phyloP scores from a whole-genome alignment of 2,113 vertebrate species.

The Megaleporinus macrocephalus region DNA sequence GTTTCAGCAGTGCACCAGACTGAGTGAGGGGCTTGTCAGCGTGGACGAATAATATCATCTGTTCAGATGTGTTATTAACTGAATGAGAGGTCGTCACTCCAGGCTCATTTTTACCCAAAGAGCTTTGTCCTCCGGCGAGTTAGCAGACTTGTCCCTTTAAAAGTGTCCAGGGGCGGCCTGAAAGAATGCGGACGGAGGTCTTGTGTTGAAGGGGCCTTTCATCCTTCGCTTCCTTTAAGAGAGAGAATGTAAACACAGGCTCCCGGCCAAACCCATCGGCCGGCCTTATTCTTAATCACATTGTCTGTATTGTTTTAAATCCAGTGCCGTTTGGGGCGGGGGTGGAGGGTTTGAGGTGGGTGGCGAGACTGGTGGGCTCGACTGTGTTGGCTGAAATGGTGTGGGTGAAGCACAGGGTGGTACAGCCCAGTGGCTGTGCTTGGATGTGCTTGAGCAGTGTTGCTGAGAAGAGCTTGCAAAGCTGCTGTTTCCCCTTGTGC shows the following conservation, averaged over 20 bases:
- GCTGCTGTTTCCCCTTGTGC: slow-evolving; percentile 37
- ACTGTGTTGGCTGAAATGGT: slow-evolving; percentile 4
- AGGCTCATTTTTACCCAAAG: slow-evolving; percentile 24
- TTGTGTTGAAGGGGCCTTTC: slow-evolving; percentile 83
- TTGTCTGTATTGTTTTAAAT: slow-evolving; percentile 59
- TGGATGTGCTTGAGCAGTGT: slow-evolving; percentile 8
- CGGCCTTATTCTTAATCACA: slow-evolving; percentile 42
- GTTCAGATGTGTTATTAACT: slow-evolving; percentile 31
- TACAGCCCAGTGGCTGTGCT: slow-evolving; percentile 33
- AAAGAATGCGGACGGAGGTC: slow-evolving; percentile 79
- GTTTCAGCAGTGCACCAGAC: not conserved
- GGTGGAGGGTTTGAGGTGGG: slow-evolving; percentile 13
- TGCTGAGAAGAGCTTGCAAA: slow-evolving; percentile 21
- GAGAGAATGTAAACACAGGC: slow-evolving; percentile 95
- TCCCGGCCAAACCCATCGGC: slow-evolving; percentile 74
- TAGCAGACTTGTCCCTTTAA: slow-evolving; percentile 70
- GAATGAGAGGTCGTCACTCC: slow-evolving; percentile 31
- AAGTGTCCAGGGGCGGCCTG: slow-evolving; percentile 75
- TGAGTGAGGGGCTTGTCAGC: slow-evolving; percentile 46
- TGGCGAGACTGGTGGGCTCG: not conserved
- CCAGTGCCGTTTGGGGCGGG: slow-evolving; percentile 32
- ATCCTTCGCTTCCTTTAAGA: slow-evolving; percentile 88
- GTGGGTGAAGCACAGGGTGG: slow-evolving; percentile 48
- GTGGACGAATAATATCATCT: slow-evolving; percentile 45
- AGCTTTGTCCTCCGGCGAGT: slow-evolving; percentile 47